Evolutionary conservation across 1,140 invertebrate genomes (phyloP).

Genomic region (Berghia stephanieae): DNA sequence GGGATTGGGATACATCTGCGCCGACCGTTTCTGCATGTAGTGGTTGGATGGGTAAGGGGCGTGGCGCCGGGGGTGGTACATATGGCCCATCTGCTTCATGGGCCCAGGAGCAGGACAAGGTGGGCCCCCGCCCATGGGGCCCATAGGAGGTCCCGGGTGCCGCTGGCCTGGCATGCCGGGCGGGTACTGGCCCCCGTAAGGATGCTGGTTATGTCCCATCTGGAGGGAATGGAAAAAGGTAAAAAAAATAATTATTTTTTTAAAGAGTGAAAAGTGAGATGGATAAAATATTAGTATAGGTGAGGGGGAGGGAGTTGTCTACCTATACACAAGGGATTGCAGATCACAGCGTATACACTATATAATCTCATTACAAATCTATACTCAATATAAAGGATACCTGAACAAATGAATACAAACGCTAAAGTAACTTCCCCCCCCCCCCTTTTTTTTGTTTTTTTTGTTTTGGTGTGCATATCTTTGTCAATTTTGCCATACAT

Average conservation of each 20-base stretch:
- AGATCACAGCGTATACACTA: too few species aligned
- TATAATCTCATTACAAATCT: too few species aligned
- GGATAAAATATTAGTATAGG: too few species aligned
- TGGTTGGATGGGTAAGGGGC: constrained; percentile 58
- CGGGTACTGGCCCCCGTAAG: constrained; percentile 41
- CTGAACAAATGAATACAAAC: too few species aligned
- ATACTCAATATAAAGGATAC: too few species aligned
- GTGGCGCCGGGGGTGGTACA: constrained; percentile 47
- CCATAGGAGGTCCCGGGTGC: constrained; percentile 46
- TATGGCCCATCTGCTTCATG: constrained; percentile 52
- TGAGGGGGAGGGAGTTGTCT: too few species aligned
- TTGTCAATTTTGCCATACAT: too few species aligned
- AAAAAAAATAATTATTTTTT: background rate
- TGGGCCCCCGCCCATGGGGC: constrained; percentile 39
- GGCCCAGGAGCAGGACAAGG: constrained; percentile 32
- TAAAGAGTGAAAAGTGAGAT: background rate
- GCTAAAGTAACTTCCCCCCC: too few species aligned
- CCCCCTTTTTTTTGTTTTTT: too few species aligned
- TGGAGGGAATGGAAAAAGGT: background rate
- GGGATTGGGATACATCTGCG: constrained; percentile 54
- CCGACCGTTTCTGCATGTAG: constrained; percentile 45
- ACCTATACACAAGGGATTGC: too few species aligned
- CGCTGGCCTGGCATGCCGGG: constrained; percentile 48
- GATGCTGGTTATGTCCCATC: constrained; percentile 43
- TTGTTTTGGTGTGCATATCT: too few species aligned